phyloP scores from a whole-genome alignment of 92 coral and sea anemone genomes.

The Zoanthus solanderi region DNA sequence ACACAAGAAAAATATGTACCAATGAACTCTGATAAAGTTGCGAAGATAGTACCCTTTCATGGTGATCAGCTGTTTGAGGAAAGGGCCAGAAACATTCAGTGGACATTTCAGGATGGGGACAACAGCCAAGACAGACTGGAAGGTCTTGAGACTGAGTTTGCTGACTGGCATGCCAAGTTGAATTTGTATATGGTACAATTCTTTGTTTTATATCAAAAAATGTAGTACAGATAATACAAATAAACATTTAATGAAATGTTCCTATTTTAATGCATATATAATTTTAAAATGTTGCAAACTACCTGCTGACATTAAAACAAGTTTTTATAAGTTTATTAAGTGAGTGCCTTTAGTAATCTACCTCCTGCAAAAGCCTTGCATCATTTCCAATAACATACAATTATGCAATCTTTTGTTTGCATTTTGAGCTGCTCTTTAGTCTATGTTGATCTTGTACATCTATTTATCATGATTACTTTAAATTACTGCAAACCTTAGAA shows the following conservation, averaged over 20 bases:
- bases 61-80: constrained; percentile 25
- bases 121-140: background rate
- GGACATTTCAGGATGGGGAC: constrained; percentile 6
- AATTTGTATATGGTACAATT: constrained; percentile 36
- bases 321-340: background rate
- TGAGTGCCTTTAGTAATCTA: background rate
- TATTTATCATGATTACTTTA: background rate
- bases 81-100: background rate
- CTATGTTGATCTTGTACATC: background rate
- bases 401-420: background rate
- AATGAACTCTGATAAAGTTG: background rate
- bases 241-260: background rate
- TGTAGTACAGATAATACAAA: background rate
- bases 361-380: background rate
- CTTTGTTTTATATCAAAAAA: background rate
- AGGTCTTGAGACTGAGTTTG: constrained; percentile 16
- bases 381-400: background rate
- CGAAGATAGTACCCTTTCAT: background rate
- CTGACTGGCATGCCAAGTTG: constrained; percentile 27
- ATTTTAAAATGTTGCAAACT: background rate
- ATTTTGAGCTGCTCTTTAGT: background rate
- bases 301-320: background rate
- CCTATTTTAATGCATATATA: background rate
- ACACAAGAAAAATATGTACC: background rate
- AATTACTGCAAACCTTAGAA: background rate